Evolutionary conservation across 2,113 vertebrate genomes (phyloP).

Genomic region (Urocynchramus pylzowi): DNA sequence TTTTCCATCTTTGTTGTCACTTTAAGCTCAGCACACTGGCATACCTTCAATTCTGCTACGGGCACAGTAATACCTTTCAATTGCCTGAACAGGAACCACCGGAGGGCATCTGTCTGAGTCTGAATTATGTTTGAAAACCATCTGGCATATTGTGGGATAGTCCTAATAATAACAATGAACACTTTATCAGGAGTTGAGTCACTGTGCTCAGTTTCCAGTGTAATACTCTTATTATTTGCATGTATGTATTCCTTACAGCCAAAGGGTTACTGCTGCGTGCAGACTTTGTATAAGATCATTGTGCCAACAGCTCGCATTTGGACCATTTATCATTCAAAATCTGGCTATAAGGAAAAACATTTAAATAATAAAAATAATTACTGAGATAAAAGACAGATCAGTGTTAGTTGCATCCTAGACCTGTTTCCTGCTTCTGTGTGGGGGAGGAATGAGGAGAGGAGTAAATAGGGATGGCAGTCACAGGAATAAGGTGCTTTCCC

Average conservation of each 20-base stretch:
- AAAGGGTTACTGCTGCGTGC: background rate
- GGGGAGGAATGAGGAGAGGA: background rate
- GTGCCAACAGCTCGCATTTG: background rate
- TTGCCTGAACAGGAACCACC: conserved; percentile 43
- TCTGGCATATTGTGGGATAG: conserved; percentile 17
- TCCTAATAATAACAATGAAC: conserved; percentile 14
- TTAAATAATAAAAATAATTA: conserved; percentile 24
- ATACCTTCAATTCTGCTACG: background rate
- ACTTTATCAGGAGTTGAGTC: conserved; percentile 18
- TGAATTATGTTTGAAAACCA: conserved; percentile 28
- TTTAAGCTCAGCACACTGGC: background rate
- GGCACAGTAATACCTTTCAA: background rate
- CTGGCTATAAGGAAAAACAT: background rate
- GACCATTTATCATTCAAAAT: background rate
- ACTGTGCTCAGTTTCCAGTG: background rate
- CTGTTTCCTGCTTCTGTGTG: background rate
- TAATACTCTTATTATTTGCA: background rate
- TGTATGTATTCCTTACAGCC: background rate
- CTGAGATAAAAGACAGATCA: background rate
- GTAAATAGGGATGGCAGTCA: background rate
- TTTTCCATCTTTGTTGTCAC: background rate
- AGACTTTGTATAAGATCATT: background rate
- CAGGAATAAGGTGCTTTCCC: background rate
- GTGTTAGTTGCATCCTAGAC: background rate
- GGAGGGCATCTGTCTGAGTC: conserved; percentile 33